Evolutionary conservation across 2,113 vertebrate species (phyloP), one percentile per base, ranked within the genome.

Genomic region (Dicerorhinus sumatrensis): DNA sequence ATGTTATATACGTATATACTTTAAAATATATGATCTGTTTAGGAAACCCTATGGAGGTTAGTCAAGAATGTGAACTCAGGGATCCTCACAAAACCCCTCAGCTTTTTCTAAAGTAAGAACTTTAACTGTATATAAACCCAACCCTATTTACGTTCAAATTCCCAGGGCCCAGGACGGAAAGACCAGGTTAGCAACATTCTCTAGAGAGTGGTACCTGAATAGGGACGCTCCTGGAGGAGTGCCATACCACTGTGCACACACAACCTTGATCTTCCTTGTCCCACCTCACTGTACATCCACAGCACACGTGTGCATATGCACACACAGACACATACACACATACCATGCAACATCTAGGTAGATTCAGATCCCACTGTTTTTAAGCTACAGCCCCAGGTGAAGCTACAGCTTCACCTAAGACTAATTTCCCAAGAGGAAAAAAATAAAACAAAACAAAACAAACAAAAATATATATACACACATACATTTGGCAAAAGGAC

Each of bases 61-160:
- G 60, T 96, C 46, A 75, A 76, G 75, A 81, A 75, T 31, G 58
- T 80, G 39, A 91, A 82, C 25, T 56, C 67, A 58, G 56, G 6
- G 27, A 89, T 70, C 56, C 58, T 77, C 36, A 54, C n/a, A 56
- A 80, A 81, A 94, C n/a, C 36, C 29, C 18, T 65, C 60, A 39
- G 25, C 51, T 51, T 33, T 63, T 96, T 48, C 60, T 8, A 85
- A 84, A 95, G 51, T 79, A 51, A 89, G 62, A 96, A 67, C n/a
- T 56, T 39, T 63, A 92, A 65, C 18, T 58, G 8, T 51, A 88
- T 46, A 39, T 60, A 88, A 95, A 91, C 46, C 5, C 42, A 81
- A 56, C 6, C 36, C 21, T 46, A 54, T 67, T 85, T 62, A 48
- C 11, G 83, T 48, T n/a, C 54, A 88, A 56, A 63, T 77, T 60